Percentiles rank a stretch among this genome's conserved stretches.
Conservation (phyloP, 2,888 invertebrate species). For the Phlogophora meticulosa region DNA sequence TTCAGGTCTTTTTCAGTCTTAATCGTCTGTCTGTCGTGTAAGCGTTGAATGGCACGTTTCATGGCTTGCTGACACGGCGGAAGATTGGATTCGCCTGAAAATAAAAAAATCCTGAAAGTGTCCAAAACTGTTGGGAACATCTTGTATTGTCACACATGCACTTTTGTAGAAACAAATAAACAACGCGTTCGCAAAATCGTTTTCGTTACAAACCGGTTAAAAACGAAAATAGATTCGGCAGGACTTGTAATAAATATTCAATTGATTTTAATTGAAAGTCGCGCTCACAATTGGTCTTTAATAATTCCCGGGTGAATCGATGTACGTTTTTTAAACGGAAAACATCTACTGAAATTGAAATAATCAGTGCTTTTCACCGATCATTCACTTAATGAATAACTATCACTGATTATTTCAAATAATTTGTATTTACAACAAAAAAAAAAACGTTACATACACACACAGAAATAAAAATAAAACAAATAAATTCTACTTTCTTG, state of each 20-base stretch:
- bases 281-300: background rate
- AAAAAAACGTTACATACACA: too few species aligned
- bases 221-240: constrained; percentile 20
- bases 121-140: constrained; percentile 81
- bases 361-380: too few species aligned
- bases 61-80: constrained; percentile 68
- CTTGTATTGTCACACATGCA: constrained; percentile 57
- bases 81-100: constrained; percentile 75
- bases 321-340: background rate
- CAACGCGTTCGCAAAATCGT: background rate
- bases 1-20: constrained; percentile 77
- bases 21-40: constrained; percentile 76
- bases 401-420: constrained; percentile 12
- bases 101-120: constrained; percentile 88
- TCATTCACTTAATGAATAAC: too few species aligned
- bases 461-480: background rate
- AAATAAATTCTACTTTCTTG: background rate
- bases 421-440: too few species aligned
- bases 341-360: constrained; percentile 16
- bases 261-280: background rate
- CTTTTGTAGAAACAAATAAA: constrained; percentile 25
- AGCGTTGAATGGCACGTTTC: constrained; percentile 74
- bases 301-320: background rate
- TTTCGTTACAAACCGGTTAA: background rate
- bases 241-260: constrained; percentile 23